Percentiles rank a stretch among this genome's conserved stretches.
phyloP scores from a whole-genome alignment of 2,113 vertebrate species.

The Odocoileus hemionus region DNA sequence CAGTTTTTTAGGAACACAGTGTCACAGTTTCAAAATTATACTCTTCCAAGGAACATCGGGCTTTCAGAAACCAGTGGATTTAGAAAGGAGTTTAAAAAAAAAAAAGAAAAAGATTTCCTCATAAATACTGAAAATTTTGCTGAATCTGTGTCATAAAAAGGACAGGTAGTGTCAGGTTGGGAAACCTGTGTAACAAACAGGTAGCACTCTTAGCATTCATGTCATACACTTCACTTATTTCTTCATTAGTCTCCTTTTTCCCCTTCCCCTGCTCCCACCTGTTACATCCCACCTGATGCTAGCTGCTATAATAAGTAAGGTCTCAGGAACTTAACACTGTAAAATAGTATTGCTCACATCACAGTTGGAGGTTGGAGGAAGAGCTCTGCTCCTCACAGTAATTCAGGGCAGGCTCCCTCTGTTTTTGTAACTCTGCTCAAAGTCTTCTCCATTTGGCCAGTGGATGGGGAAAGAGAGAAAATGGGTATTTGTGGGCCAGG shows the following conservation, averaged over 20 bases:
- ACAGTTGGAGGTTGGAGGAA: neutral
- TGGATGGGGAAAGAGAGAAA: neutral
- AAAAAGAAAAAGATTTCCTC: neutral
- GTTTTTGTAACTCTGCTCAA: neutral
- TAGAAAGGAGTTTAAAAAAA: neutral
- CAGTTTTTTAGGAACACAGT: neutral
- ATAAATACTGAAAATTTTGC: neutral
- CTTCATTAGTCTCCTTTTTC: neutral
- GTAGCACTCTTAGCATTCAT: neutral
- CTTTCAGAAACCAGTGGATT: neutral
- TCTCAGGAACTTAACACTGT: neutral
- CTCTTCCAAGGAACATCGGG: neutral
- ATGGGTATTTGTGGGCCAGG: neutral
- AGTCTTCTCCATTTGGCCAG: neutral
- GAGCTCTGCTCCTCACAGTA: neutral
- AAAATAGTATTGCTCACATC: neutral
- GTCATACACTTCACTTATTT: neutral
- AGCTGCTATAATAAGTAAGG: neutral
- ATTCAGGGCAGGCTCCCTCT: neutral
- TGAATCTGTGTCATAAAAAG: neutral
- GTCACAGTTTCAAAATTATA: neutral
- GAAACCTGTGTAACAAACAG: neutral
- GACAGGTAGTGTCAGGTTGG: neutral
- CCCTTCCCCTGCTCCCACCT: neutral
- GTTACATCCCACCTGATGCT: neutral